Percentiles rank a stretch among this genome's conserved stretches.
These are phyloP conservation scores for Actinostola sp. DNA, from an alignment of 92 coral and sea anemone species.

Conservation along the genomic window DNA sequence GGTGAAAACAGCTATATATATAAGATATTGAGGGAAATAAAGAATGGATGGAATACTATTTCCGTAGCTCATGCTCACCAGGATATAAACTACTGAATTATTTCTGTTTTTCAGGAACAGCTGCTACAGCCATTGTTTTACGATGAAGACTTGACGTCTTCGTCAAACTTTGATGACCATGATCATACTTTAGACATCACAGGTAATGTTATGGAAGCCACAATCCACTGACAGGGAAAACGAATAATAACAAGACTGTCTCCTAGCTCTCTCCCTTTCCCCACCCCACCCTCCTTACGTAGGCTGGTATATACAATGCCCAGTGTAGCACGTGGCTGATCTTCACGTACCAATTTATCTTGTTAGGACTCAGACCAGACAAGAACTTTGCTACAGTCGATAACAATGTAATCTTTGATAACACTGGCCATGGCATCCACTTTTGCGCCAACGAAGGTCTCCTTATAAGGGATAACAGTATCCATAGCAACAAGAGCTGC, in stretches of 20 bases:
- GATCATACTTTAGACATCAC: conserved; percentile 61
- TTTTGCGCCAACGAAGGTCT: conserved; percentile 90
- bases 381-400: conserved; percentile 88
- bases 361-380: conserved; percentile 87
- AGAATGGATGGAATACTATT: not conserved
- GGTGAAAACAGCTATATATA: no score
- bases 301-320: no score
- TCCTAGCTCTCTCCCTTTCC: no score
- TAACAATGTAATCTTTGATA: conserved; percentile 82
- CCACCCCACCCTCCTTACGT: no score
- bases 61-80: not conserved
- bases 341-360: not conserved
- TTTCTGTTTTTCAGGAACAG: conserved; percentile 66
- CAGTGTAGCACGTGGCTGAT: not conserved
- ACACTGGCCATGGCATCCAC: conserved; percentile 88
- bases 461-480: conserved; percentile 81
- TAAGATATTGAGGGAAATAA: no score
- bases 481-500: conserved; percentile 85
- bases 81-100: not conserved
- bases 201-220: no score
- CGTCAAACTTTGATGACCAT: conserved; percentile 83
- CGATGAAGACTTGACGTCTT: conserved; percentile 91
- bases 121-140: conserved; percentile 77
- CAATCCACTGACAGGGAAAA: no score
- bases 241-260: no score